Conservation (phyloP, 2,888 invertebrate genomes). For the Antheraea yamamai region DNA sequence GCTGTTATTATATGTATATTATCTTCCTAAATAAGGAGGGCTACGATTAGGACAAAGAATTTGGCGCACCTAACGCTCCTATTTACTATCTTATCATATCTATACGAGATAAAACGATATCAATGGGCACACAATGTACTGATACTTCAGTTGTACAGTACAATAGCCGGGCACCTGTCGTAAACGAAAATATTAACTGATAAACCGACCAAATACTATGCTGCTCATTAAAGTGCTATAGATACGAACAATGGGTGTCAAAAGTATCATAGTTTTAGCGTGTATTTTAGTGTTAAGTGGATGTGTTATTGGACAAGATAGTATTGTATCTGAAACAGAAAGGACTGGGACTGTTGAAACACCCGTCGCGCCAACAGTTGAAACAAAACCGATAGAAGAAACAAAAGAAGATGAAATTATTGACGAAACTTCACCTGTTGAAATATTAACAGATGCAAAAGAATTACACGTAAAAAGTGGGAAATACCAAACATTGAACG, state of each 20-base stretch:
- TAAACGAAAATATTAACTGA: conserved; percentile 49
- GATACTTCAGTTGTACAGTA: conserved; percentile 61
- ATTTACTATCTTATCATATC: conserved; percentile 79
- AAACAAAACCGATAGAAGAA: conserved; percentile 27
- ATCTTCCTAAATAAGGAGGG: conserved; percentile 45
- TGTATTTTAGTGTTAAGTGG: conserved; percentile 61
- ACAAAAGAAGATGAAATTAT: conserved; percentile 41
- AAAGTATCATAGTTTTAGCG: conserved; percentile 59
- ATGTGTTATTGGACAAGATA: conserved; percentile 67
- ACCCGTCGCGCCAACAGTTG: conserved; percentile 20
- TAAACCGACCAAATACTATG: conserved; percentile 61
- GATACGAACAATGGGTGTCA: conserved; percentile 64
- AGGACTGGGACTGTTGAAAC: conserved; percentile 46
- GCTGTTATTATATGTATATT: conserved; percentile 7
- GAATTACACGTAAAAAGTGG: conserved; percentile 63
- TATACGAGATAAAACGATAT: conserved; percentile 69
- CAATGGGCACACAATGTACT: conserved; percentile 68
- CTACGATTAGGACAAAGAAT: conserved; percentile 77
- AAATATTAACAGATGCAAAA: conserved; percentile 49
- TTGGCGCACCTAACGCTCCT: conserved; percentile 80
- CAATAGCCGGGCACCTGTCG: conserved; percentile 69
- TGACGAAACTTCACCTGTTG: conserved; percentile 48
- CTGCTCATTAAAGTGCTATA: conserved; percentile 50
- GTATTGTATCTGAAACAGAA: conserved; percentile 50
- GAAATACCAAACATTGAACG: conserved; percentile 65